phyloP scores from a whole-genome alignment of 2,888 invertebrate species.

The Lasioglossum villosulum region DNA sequence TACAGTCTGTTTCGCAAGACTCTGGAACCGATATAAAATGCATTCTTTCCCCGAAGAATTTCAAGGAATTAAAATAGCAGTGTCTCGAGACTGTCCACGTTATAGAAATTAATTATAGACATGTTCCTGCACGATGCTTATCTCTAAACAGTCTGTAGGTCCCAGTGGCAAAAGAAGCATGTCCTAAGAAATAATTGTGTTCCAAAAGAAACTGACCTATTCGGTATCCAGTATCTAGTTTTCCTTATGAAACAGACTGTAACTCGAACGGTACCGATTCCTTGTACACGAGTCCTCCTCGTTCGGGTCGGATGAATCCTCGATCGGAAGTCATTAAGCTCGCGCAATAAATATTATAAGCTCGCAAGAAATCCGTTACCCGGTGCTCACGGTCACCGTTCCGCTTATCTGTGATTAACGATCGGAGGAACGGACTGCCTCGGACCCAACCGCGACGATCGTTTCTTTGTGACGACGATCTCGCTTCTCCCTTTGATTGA shows the following conservation, averaged over 20 bases:
- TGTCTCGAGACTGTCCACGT: neutral
- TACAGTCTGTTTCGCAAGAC: neutral
- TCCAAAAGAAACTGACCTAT: neutral
- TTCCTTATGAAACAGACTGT: neutral
- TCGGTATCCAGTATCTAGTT: neutral
- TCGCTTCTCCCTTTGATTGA: conserved; percentile 14
- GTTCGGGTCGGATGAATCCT: conserved; percentile 30
- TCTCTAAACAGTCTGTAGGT: neutral
- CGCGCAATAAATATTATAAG: conserved; percentile 45
- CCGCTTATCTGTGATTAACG: conserved; percentile 51
- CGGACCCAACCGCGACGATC: neutral
- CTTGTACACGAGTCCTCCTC: neutral
- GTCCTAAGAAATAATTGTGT: neutral
- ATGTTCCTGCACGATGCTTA: neutral
- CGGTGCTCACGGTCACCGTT: conserved; percentile 13
- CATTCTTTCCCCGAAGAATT: neutral
- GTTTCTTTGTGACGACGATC: conserved; percentile 14
- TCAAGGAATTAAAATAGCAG: neutral
- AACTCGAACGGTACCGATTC: neutral
- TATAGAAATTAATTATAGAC: neutral
- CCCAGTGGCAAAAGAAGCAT: neutral
- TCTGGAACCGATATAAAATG: neutral
- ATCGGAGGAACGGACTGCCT: conserved; percentile 27
- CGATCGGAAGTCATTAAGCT: conserved; percentile 47
- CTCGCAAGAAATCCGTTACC: conserved; percentile 38